Base-by-base conservation (phyloP, 2,797 vertebrate genomes). In the Mormyrus proboscirostris region DNA sequence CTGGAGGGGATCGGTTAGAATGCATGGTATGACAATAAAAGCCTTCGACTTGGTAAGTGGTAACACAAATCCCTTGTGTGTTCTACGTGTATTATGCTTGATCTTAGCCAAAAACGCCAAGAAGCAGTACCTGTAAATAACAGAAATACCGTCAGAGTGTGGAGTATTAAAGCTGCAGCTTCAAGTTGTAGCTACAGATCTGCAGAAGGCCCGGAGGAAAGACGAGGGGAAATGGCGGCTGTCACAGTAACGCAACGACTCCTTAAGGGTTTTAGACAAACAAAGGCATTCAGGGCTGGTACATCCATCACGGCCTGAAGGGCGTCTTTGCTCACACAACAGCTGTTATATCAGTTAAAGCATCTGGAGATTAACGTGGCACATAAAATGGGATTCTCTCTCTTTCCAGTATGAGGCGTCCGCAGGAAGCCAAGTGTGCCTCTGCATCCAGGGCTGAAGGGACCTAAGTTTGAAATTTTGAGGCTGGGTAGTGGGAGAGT, bases 301-400 rank as follows among this genome's bases (percentile, higher is more conserved):
- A 88, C 82, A 86, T 91, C 89, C 82, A 91, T 91, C 90, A 88
- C 51, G 50, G 44, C 38, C 47, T 22, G 47, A 22, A 44, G 85
- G 84, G 88, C 90, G 65, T 65, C 59, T 47, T 47, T 59, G 83
- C 82, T 50, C 83, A 19, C 65, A 19, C 22, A 55, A 49, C 62
- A 86, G 87, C 88, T 88, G 87, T 41, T 55, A 33, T 59, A 88
- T 62, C 59, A 7, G 50, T 87, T 85, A 55, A 14, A 79, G 47
- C 87, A 82, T 88, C 62, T 88, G 90, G 90, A 91, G 83, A 65
- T 12, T 57, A 86, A 44, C n/a, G 83, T 47, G 51, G 47, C 50
- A 88, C 65, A 19, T 14, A 82, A 90, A 89, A 90, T 87, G 86
- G 88, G 89, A 90, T 90, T 83, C 89, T 44, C 87, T 84, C 73